phyloP scores from a whole-genome alignment of 1,140 invertebrate genomes.

The Temnothorax nylanderi region DNA sequence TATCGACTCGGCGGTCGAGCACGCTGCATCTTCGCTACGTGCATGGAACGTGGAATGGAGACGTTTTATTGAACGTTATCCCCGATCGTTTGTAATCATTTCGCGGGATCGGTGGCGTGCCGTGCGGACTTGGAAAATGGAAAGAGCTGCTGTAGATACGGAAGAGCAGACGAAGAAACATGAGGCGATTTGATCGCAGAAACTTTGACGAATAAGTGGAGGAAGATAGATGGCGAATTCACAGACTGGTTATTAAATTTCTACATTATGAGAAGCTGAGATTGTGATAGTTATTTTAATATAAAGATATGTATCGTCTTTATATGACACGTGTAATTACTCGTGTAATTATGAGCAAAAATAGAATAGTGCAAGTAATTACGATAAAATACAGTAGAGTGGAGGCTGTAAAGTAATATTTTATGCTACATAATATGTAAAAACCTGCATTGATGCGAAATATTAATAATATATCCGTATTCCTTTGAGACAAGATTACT shows the following conservation, averaged over 20 bases:
- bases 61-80: slow-evolving; percentile 77
- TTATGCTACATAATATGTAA: neutral
- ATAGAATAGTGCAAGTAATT: no score
- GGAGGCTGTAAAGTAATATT: neutral
- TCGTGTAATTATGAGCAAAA: neutral
- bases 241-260: slow-evolving; percentile 31
- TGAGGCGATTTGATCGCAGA: neutral
- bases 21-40: slow-evolving; percentile 59
- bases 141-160: slow-evolving; percentile 46
- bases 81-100: slow-evolving; percentile 76
- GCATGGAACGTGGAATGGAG: slow-evolving; percentile 66
- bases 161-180: neutral
- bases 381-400: neutral
- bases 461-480: neutral
- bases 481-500: neutral
- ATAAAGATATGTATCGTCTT: neutral
- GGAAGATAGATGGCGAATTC: neutral
- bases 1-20: slow-evolving; percentile 60
- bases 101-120: slow-evolving; percentile 58
- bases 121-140: slow-evolving; percentile 73
- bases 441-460: neutral
- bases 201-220: slow-evolving; percentile 2
- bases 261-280: neutral
- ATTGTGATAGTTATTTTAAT: slow-evolving; percentile 8
- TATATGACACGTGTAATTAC: neutral